Conservation (phyloP, 2,888 invertebrate species). For the Cataglyphis cursor region DNA sequence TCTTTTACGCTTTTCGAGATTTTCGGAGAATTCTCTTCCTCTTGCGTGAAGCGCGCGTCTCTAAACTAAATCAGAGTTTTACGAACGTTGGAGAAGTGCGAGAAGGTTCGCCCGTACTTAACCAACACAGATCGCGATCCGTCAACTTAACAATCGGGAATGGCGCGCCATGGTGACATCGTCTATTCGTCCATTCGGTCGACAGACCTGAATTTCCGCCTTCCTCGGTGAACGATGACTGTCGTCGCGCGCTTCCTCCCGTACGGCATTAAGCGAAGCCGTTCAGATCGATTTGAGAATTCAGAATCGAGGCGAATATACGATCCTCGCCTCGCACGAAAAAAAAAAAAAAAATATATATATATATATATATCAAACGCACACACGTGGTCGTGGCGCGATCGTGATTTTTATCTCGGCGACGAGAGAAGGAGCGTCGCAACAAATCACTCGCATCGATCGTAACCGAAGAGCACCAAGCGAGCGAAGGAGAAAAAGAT, state of each 20-base stretch:
- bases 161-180: constrained; percentile 72
- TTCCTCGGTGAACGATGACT: constrained; percentile 29
- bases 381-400: constrained; percentile 64
- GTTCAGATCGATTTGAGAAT: neutral
- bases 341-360: too few species aligned
- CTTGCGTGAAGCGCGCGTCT: neutral
- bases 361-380: constrained; percentile 33
- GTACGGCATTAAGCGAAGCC: constrained; percentile 34
- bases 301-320: neutral
- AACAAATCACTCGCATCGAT: neutral
- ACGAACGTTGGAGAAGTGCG: constrained; percentile 12
- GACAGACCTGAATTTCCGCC: constrained; percentile 18
- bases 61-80: too few species aligned
- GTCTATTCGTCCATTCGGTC: constrained; percentile 57
- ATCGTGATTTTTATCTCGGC: constrained; percentile 55
- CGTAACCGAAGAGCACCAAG: neutral
- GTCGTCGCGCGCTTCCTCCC: constrained; percentile 11
- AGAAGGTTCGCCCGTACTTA: constrained; percentile 60
- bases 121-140: constrained; percentile 64
- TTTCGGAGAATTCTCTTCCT: neutral
- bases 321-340: neutral
- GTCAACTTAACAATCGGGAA: constrained; percentile 70
- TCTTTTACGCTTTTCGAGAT: neutral
- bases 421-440: constrained; percentile 10
- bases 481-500: neutral